A percentile compares a stretch with the other conserved stretches of the same genome.
Conservation (phyloP, 2,888 invertebrate species). For the Gymnoscelis rufifasciata region DNA sequence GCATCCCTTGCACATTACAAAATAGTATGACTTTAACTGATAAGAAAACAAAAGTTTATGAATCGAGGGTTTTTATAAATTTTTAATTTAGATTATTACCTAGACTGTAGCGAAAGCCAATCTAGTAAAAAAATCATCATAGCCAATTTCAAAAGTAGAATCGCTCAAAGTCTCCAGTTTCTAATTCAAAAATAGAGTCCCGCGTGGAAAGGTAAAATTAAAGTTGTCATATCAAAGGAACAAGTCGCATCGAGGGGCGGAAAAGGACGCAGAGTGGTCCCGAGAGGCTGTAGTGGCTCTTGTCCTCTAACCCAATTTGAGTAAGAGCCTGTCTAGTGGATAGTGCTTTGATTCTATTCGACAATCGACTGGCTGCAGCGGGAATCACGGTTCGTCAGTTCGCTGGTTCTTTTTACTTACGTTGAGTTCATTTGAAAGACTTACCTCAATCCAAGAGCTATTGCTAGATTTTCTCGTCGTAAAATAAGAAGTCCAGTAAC, state of each 20-base stretch:
- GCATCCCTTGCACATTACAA: too few species aligned
- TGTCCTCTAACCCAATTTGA: conserved; percentile 55
- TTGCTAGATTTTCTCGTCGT: too few species aligned
- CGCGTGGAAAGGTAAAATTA: conserved; percentile 28
- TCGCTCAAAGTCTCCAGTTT: background rate
- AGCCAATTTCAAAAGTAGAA: background rate
- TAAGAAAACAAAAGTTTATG: too few species aligned
- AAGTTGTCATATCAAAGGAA: conserved; percentile 33
- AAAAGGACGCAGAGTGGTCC: conserved; percentile 32
- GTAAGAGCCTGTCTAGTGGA: conserved; percentile 40
- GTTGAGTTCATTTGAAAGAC: too few species aligned
- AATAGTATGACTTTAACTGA: too few species aligned
- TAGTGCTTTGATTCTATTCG: conserved; percentile 52
- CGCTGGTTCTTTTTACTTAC: background rate
- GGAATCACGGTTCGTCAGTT: background rate
- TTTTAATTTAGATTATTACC: too few species aligned
- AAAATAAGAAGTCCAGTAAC: too few species aligned
- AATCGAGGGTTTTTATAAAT: too few species aligned
- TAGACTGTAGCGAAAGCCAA: too few species aligned
- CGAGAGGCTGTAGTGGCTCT: conserved; percentile 39
- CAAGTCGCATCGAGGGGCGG: conserved; percentile 29
- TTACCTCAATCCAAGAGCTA: too few species aligned
- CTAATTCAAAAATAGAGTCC: conserved; percentile 8
- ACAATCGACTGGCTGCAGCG: conserved; percentile 28
- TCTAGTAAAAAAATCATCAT: too few species aligned